phyloP scores from a whole-genome alignment of 2,888 invertebrate genomes.

The Drosophila paramelanica region DNA sequence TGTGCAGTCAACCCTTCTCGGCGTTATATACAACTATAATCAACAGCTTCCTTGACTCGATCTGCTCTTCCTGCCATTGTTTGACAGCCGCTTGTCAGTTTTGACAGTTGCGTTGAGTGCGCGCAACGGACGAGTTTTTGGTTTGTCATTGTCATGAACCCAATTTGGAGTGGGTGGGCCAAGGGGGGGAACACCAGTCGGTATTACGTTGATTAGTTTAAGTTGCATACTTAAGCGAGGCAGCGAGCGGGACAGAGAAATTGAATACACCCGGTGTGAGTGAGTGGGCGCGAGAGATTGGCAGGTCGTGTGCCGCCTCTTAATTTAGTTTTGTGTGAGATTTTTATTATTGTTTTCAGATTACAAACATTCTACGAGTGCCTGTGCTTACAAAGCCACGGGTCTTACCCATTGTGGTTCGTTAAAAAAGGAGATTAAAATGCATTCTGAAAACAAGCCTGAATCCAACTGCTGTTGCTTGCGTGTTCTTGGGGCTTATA shows the following conservation, averaged over 20 bases:
- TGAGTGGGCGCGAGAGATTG: slow-evolving; percentile 73
- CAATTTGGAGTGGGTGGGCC: slow-evolving; percentile 25
- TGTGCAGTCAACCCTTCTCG: slow-evolving; percentile 65
- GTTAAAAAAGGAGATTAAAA: slow-evolving; percentile 24
- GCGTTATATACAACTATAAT: slow-evolving; percentile 36
- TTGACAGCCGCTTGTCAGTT: slow-evolving; percentile 76
- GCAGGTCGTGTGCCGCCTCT: slow-evolving; percentile 81
- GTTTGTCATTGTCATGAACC: slow-evolving; percentile 69
- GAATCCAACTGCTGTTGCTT: slow-evolving; percentile 16
- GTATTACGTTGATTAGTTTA: slow-evolving; percentile 78
- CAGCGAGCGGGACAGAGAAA: background rate
- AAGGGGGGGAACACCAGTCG: slow-evolving; percentile 28
- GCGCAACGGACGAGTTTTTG: slow-evolving; percentile 61
- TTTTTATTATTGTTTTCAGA: slow-evolving; percentile 64
- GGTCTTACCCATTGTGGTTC: slow-evolving; percentile 44
- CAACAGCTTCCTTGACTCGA: slow-evolving; percentile 66
- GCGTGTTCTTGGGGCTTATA: slow-evolving; percentile 18
- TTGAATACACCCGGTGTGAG: background rate
- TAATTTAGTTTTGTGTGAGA: slow-evolving; percentile 77
- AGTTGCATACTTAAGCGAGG: slow-evolving; percentile 61
- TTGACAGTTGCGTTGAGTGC: slow-evolving; percentile 76
- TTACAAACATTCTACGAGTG: slow-evolving; percentile 53
- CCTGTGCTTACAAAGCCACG: slow-evolving; percentile 13
- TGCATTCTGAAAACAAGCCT: slow-evolving; percentile 13
- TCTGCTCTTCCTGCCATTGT: slow-evolving; percentile 72